Evolutionary conservation across 2,113 vertebrate genomes (phyloP).

Genomic region (Sorex fumeus): DNA sequence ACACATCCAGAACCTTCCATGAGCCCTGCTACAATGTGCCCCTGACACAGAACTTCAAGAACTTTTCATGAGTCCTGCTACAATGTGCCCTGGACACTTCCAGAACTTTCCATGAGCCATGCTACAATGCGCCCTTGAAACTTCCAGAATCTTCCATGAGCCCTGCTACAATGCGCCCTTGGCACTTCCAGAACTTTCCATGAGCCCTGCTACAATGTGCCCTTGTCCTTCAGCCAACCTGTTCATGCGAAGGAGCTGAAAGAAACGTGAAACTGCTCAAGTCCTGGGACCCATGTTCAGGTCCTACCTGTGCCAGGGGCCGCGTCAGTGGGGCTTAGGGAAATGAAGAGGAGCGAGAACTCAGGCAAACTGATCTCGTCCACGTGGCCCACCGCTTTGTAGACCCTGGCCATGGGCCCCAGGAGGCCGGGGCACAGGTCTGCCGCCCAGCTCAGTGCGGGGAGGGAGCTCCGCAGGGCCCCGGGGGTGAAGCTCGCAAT

Average conservation of each 20-base stretch:
- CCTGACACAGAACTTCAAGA: no score
- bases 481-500: constrained; percentile 92
- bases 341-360: constrained; percentile 1
- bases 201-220: not conserved
- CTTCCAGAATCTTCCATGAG: no score
- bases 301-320: not conserved
- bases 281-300: not conserved
- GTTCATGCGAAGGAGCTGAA: not conserved
- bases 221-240: not conserved
- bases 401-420: constrained; percentile 94
- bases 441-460: constrained; percentile 89
- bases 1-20: no score
- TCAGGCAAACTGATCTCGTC: constrained; percentile 90
- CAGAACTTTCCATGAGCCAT: no score
- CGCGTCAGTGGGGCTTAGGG: not conserved
- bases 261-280: constrained; percentile 23
- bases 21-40: no score
- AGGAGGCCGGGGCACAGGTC: constrained; percentile 91
- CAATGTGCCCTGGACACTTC: no score
- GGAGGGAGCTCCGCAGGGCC: constrained; percentile 91
- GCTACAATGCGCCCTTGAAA: no score
- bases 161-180: no score
- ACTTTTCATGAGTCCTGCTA: no score
- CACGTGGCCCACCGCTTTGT: constrained; percentile 93
- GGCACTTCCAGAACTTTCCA: no score